Percentiles rank a stretch among this genome's conserved stretches.
Conservation (phyloP, 2,888 invertebrate species). For the Orthosia gracilis region DNA sequence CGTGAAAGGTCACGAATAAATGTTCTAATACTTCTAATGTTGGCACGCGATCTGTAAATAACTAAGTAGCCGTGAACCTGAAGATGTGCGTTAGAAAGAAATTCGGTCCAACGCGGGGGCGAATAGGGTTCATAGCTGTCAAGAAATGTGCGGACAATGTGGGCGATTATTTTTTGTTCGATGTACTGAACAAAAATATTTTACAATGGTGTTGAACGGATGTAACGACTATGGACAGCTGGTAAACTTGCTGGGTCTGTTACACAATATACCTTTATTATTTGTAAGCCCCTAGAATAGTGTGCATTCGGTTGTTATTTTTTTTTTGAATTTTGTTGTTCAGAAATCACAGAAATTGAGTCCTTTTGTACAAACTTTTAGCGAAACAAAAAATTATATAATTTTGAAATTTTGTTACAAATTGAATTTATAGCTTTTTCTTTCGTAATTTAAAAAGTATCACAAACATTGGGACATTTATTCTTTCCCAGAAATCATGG, state of each 20-base stretch:
- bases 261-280: conserved; percentile 13
- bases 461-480: not conserved
- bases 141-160: conserved; percentile 18
- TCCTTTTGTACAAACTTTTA: too few relatives aligned
- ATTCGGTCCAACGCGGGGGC: conserved; percentile 67
- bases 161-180: not conserved
- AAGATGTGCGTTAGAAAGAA: conserved; percentile 67
- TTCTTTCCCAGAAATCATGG: conserved; percentile 15
- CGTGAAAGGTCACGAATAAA: conserved; percentile 68
- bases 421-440: too few relatives aligned
- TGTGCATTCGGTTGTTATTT: too few relatives aligned
- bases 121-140: conserved; percentile 30
- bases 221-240: not conserved
- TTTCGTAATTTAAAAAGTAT: too few relatives aligned
- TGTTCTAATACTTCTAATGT: conserved; percentile 69
- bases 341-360: too few relatives aligned
- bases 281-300: not conserved
- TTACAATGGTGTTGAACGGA: conserved; percentile 8
- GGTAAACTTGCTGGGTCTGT: not conserved
- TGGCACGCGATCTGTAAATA: conserved; percentile 74
- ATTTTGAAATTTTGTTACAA: too few relatives aligned
- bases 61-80: conserved; percentile 78
- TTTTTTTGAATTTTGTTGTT: too few relatives aligned
- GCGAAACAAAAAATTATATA: too few relatives aligned
- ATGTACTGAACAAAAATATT: not conserved